Percentiles rank a stretch among this genome's conserved stretches.
Conservation (phyloP, 2,888 invertebrate species). For the Mythimna pallens region DNA sequence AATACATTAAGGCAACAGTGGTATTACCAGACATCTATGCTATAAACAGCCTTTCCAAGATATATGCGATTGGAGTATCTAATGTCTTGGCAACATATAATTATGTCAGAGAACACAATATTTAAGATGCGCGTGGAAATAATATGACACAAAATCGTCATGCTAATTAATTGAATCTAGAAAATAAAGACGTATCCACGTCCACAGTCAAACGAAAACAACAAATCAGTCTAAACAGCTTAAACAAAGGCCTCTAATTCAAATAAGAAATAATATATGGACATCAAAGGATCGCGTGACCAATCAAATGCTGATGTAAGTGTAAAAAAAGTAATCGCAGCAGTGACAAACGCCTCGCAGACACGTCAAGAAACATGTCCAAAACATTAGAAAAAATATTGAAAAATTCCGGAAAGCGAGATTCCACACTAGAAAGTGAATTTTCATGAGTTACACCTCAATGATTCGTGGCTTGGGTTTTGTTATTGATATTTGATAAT, state of each 20-base stretch:
- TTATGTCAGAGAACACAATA: too few species aligned
- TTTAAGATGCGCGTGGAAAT: not conserved
- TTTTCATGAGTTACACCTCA: constrained; percentile 63
- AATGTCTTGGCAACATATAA: not conserved
- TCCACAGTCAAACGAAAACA: constrained; percentile 14
- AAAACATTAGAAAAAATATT: constrained; percentile 58
- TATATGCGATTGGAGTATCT: not conserved
- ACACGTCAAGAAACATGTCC: constrained; percentile 60
- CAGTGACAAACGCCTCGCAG: constrained; percentile 51
- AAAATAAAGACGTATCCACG: constrained; percentile 23
- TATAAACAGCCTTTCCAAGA: too few species aligned
- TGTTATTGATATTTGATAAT: constrained; percentile 32
- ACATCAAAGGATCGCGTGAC: constrained; percentile 63
- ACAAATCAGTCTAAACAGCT: constrained; percentile 32
- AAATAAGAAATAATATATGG: constrained; percentile 48
- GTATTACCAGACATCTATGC: too few species aligned
- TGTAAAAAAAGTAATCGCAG: constrained; percentile 51
- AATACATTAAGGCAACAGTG: too few species aligned
- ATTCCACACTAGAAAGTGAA: constrained; percentile 58
- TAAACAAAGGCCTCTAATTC: constrained; percentile 28
- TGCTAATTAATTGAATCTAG: constrained; percentile 27
- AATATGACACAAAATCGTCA: constrained; percentile 16
- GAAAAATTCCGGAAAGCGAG: constrained; percentile 65
- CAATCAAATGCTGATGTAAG: constrained; percentile 32
- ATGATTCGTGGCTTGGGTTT: constrained; percentile 43